These are phyloP conservation scores for Nineta flava DNA, from an alignment of 2,888 invertebrate genomes.

Conservation along the genomic window DNA sequence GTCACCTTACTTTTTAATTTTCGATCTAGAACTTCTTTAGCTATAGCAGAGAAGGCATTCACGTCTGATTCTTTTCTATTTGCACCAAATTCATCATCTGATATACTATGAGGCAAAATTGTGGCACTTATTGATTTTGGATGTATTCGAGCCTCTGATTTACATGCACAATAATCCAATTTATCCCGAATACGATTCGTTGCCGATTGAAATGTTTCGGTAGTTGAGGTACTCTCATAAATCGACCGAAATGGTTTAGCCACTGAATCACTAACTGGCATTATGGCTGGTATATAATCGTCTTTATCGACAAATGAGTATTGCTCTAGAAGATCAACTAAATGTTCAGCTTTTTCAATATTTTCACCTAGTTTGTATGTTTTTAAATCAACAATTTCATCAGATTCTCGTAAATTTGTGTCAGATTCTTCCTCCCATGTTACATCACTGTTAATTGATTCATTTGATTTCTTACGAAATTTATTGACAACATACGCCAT, in stretches of 20 bases:
- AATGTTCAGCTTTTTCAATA: background rate
- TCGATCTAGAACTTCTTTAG: no score
- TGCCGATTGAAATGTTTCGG: no score
- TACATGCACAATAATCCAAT: no score
- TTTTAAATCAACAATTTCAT: constrained; percentile 1
- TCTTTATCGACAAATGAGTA: background rate
- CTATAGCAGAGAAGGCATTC: no score
- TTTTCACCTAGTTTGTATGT: background rate
- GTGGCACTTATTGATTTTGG: no score
- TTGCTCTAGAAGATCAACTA: background rate
- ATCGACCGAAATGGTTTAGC: background rate
- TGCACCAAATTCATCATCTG: no score
- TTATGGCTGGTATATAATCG: background rate
- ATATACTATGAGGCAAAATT: no score
- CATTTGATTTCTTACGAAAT: background rate
- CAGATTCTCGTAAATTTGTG: background rate
- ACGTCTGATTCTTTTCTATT: no score
- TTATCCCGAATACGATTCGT: no score
- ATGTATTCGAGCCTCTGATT: no score
- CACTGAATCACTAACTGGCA: no score
- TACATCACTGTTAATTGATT: background rate
- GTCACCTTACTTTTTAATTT: no score
- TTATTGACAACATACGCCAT: background rate
- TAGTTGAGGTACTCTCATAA: background rate
- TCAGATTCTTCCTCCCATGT: background rate